A percentile compares a stretch with the other conserved stretches of the same genome.
phyloP scores from a whole-genome alignment of 2,797 vertebrate species.

The Fundulus diaphanus region DNA sequence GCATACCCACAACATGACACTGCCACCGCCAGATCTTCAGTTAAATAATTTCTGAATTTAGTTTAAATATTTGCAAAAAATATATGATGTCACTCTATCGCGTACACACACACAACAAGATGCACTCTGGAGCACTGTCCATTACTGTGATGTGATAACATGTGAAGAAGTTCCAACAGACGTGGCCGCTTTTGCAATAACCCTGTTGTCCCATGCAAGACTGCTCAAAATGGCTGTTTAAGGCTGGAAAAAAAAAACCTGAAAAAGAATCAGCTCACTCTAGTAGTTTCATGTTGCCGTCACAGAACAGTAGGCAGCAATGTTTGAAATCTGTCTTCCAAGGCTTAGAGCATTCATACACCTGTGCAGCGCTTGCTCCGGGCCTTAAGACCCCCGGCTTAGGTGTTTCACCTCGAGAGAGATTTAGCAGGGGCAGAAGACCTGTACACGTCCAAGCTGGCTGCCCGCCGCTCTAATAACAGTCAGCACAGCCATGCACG shows the following conservation, averaged over 20 bases:
- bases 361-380: conserved; percentile 6
- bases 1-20: background rate
- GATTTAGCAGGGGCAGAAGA: conserved; percentile 28
- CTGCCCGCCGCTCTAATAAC: conserved; percentile 70
- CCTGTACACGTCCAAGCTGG: conserved; percentile 47
- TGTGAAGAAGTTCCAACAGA: background rate
- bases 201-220: background rate
- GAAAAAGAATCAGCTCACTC: background rate
- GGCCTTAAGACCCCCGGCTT: conserved; percentile 26
- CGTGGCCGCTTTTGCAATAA: background rate
- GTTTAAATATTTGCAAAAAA: background rate
- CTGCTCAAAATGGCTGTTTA: too few species aligned
- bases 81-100: background rate
- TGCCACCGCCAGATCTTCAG: background rate
- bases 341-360: background rate
- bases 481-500: conserved; percentile 68
- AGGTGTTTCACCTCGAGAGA: conserved; percentile 32
- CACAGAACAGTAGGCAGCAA: background rate
- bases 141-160: too few species aligned
- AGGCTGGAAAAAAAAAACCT: background rate
- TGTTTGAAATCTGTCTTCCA: conserved; percentile 1
- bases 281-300: background rate
- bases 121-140: background rate
- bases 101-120: background rate
- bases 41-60: background rate